Evolutionary conservation across 2,888 invertebrate genomes (phyloP), one percentile per base, ranked within the genome.

Genomic region (Ferrisia virgata): DNA sequence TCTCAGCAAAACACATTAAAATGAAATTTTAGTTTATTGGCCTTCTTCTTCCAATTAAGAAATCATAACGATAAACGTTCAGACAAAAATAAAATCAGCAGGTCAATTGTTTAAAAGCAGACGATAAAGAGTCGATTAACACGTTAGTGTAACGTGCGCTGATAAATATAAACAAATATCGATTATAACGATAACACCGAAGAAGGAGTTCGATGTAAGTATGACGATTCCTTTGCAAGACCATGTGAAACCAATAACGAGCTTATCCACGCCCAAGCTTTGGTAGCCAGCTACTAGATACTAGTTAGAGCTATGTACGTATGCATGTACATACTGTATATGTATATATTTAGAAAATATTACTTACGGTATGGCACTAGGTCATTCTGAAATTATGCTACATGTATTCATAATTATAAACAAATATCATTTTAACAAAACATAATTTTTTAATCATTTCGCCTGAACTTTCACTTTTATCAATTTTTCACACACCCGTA

Each of bases 11-110:
- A 76, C 72, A 76, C 72, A 76, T 76, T 76, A 76, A 76, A 76
- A 76, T 76, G 36, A 76, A 76, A 76, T 76, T 72, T 76, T 76
- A 76, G 72, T 76, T 76, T 76, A 76, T 76, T 76, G 72, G 72
- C 72, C 72, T 76, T 76, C 72, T 76, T 76, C 72, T 76, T 76
- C 72, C 72, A 76, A 76, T 76, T 76, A 76, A 76, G 72, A 76
- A 76, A 76, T 76, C 31, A 76, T 25, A 72, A 33, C 72, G 72
- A 76, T 76, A 76, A 36, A 76, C 72, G 36, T 36, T 76, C 36
- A 76, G 72, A 76, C 72, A 18, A 36, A 76, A 76, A 76, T 76
- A 76, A 76, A 76, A 76, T 36, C 33, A 76, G 33, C 72, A 22
- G 72, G 72, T 76, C 72, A 18, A 76, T 76, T 76, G 72, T 76